A percentile compares a stretch with the other conserved stretches of the same genome.
phyloP scores from a whole-genome alignment of 2,888 invertebrate genomes.

The Leptinotarsa peninsularis region DNA sequence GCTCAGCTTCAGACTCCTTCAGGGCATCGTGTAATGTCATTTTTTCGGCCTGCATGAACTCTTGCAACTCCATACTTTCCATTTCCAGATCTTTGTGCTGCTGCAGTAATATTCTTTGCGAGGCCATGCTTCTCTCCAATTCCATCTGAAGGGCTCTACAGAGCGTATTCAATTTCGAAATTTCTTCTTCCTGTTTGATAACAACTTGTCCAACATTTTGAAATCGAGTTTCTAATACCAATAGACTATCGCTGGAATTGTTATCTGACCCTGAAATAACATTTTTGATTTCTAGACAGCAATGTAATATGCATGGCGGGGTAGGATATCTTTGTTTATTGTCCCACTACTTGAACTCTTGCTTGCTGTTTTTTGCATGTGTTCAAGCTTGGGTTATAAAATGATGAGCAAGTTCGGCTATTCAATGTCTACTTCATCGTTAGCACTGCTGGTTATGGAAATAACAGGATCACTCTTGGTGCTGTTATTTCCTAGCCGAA shows the following conservation, averaged over 20 bases:
- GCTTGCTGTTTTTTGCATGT: too few relatives aligned
- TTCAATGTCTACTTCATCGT: too few relatives aligned
- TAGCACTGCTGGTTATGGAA: too few relatives aligned
- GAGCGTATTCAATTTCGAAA: conserved; percentile 76
- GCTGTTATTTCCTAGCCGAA: too few relatives aligned
- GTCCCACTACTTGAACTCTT: too few relatives aligned
- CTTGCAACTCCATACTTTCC: conserved; percentile 86
- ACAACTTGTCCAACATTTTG: conserved; percentile 81
- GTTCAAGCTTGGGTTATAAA: too few relatives aligned
- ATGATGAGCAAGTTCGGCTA: too few relatives aligned
- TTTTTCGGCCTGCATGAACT: conserved; percentile 89
- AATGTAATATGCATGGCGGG: too few relatives aligned
- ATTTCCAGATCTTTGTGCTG: conserved; percentile 83
- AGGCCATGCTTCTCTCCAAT: conserved; percentile 75
- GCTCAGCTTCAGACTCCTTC: conserved; percentile 80
- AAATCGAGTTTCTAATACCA: conserved; percentile 81
- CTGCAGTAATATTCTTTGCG: conserved; percentile 76
- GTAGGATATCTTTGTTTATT: too few relatives aligned
- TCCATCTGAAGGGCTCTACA: conserved; percentile 80
- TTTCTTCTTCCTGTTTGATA: conserved; percentile 81
- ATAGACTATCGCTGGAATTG: conserved; percentile 73
- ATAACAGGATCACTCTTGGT: too few relatives aligned
- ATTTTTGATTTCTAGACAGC: background rate
- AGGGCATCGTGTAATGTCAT: conserved; percentile 82
- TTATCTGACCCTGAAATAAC: conserved; percentile 52